These are phyloP conservation scores for Macrobrachium nipponense DNA, from an alignment of 1,140 invertebrate genomes.

Conservation along the genomic window DNA sequence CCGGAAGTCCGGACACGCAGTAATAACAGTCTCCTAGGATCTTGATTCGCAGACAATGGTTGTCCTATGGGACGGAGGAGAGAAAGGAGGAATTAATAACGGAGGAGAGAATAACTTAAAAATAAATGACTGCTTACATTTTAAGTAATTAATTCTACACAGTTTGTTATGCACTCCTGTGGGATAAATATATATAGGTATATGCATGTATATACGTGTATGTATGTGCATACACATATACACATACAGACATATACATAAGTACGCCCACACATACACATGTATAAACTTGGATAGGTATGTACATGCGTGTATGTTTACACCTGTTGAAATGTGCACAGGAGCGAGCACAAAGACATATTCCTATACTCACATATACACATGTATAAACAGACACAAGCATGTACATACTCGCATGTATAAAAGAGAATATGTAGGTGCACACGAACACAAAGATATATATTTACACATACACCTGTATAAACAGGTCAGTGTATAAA, in stretches of 20 bases:
- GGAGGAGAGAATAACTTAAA: neutral
- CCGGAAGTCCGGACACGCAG: constrained; percentile 92
- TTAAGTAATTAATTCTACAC: no score
- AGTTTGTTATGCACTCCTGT: no score
- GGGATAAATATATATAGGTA: neutral
- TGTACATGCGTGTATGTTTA: no score
- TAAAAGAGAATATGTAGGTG: no score
- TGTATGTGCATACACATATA: no score
- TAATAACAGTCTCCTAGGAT: constrained; percentile 97
- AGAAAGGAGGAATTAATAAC: neutral
- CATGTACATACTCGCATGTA: no score
- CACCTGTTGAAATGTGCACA: neutral
- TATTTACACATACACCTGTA: neutral
- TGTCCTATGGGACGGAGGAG: constrained; percentile 76
- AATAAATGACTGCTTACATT: no score
- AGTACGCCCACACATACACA: constrained; percentile 2
- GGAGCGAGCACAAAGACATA: no score
- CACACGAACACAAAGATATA: neutral
- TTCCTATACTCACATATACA: no score
- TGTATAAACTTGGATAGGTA: neutral
- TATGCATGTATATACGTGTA: neutral
- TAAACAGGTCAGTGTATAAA: no score
- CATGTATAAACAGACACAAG: no score
- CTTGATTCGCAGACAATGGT: constrained; percentile 95
- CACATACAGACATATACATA: no score